Evolutionary conservation across 2,888 invertebrate species (phyloP), one percentile per base, ranked within the genome.

Genomic region (Troides aeacus): DNA sequence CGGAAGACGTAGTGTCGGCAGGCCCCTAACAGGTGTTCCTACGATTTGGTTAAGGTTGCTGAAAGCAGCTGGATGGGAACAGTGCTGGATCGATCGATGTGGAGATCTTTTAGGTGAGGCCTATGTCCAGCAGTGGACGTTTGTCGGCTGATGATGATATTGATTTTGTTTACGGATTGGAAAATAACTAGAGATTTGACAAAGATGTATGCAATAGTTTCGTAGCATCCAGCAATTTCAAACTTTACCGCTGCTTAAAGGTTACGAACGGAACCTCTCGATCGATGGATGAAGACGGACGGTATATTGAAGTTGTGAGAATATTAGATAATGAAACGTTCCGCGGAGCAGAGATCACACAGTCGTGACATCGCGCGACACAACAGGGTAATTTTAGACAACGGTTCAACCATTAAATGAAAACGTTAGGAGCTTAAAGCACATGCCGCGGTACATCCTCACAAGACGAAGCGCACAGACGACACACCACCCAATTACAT

Each of bases 341-440:
- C 59, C 59, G n/a, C 42, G 63, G 56, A 24, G 53, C 62, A 8
- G 7, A 56, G 65, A 69, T 66, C 62, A 56, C 56, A n/a, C 59
- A 70, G 66, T 70, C 70, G 66, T 70, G 70, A 66, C 66, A 50
- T 24, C 59, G 66, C 42, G 59, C 62, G 66, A 70, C 70, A 66
- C 66, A 53, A 60, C 70, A 60, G 70, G 59, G 66, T 70, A 70
- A 70, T 70, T 70, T 70, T 70, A 70, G 70, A 70, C 70, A 70
- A 70, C 70, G 70, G 70, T 42, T 63, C 66, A 58, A 60, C 66
- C 70, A 66, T 66, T 70, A 70, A 70, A 70, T 66, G 70, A 63
- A 70, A 70, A 70, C 66, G 70, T 70, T 62, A 63, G 70, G 70
- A 70, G 66, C 63, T 70, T 66, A 59, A 66, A 66, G 66, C 70